These are phyloP conservation scores for Heliothis virescens DNA, from an alignment of 1,140 invertebrate genomes.

Conservation along the genomic window DNA sequence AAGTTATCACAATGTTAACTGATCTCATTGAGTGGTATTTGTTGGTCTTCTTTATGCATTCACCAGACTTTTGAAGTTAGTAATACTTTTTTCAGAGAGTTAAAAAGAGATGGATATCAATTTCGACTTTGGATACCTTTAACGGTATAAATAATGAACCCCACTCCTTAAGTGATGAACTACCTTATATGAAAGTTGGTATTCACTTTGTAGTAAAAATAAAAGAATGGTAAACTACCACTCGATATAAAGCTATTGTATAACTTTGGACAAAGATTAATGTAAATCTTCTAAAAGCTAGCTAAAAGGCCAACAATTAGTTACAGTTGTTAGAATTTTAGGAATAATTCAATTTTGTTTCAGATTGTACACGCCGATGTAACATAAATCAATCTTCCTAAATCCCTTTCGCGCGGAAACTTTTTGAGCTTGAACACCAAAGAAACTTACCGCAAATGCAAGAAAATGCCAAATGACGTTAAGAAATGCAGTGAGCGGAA, in stretches of 20 bases:
- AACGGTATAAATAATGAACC: slow-evolving; percentile 10
- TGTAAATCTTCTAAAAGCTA: background rate
- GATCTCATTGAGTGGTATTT: background rate
- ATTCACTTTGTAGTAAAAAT: background rate
- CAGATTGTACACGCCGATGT: background rate
- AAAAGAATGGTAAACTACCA: background rate
- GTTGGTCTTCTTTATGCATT: background rate
- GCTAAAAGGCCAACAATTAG: background rate
- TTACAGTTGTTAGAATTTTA: slow-evolving; percentile 11
- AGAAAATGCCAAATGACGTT: background rate
- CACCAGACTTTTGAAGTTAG: background rate
- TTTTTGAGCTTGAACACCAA: slow-evolving; percentile 7
- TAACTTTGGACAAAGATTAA: slow-evolving; percentile 12
- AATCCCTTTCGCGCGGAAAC: background rate
- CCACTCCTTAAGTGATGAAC: slow-evolving; percentile 8
- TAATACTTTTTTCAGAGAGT: no score
- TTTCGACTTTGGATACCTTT: slow-evolving; percentile 1
- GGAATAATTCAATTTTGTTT: slow-evolving; percentile 22
- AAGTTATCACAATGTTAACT: slow-evolving; percentile 7
- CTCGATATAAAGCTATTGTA: background rate
- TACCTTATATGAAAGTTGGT: background rate
- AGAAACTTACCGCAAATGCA: slow-evolving; percentile 15
- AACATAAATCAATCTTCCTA: slow-evolving; percentile 27
- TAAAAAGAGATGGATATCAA: background rate
- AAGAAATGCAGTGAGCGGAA: slow-evolving; percentile 6